Conservation (phyloP, 2,888 invertebrate species). For the Dicycla oo region DNA sequence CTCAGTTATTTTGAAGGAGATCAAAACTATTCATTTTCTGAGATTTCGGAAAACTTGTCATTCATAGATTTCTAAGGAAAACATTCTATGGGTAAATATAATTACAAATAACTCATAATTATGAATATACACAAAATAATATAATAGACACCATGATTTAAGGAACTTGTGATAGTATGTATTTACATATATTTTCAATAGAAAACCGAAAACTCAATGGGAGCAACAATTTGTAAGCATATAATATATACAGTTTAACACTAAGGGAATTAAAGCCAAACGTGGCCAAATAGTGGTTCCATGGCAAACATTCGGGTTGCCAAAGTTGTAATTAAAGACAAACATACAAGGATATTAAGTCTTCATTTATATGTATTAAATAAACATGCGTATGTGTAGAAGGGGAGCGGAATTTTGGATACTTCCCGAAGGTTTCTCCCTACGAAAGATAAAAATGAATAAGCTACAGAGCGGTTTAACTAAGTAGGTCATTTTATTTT, state of each 20-base stretch:
- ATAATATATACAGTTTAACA: too few relatives aligned
- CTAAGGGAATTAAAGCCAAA: constrained; percentile 32
- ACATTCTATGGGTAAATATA: neutral
- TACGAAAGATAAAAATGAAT: neutral
- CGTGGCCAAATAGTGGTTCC: constrained; percentile 38
- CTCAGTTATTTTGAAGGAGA: neutral
- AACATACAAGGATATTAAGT: constrained; percentile 41
- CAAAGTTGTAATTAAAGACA: constrained; percentile 56
- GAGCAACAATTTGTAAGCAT: neutral
- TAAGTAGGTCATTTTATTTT: neutral
- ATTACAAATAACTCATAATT: neutral
- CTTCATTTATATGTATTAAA: constrained; percentile 27
- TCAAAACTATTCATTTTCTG: neutral
- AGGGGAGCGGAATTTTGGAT: constrained; percentile 34
- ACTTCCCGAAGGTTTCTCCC: neutral
- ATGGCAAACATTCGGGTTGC: constrained; percentile 30
- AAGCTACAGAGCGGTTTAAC: neutral
- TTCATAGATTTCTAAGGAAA: neutral
- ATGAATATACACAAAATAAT: too few relatives aligned
- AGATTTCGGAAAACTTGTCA: neutral
- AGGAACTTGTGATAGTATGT: neutral
- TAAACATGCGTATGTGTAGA: constrained; percentile 18
- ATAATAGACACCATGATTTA: neutral
- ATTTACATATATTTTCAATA: neutral
- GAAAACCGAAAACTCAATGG: neutral